These are phyloP conservation scores for Camponotus vicinus DNA, from an alignment of 1,140 invertebrate genomes.

Conservation along the genomic window DNA sequence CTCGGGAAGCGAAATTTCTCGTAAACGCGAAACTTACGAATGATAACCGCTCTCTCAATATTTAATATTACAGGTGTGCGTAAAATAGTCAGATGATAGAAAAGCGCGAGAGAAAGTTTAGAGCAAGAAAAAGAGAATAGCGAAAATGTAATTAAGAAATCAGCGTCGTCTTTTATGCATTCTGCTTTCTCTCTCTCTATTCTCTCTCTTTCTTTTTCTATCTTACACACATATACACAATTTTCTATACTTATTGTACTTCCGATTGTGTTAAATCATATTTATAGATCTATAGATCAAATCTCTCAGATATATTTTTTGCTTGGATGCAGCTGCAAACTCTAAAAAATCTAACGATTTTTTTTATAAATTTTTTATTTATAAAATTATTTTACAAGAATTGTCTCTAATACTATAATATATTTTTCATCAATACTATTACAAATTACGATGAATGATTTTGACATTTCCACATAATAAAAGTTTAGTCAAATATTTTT, in stretches of 20 bases:
- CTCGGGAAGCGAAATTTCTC: not conserved
- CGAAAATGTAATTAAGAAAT: constrained; percentile 6
- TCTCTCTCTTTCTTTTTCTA: too few relatives aligned
- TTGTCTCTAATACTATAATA: not conserved
- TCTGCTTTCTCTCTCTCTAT: not conserved
- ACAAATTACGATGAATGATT: not conserved
- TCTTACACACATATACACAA: not conserved
- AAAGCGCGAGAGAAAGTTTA: constrained; percentile 1
- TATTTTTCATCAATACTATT: not conserved
- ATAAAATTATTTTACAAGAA: not conserved
- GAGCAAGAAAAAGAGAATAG: not conserved
- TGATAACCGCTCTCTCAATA: not conserved
- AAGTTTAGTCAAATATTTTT: not conserved
- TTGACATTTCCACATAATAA: not conserved
- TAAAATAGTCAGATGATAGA: not conserved
- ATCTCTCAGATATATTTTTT: too few relatives aligned
- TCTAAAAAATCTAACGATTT: not conserved
- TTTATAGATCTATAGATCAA: too few relatives aligned
- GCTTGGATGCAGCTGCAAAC: too few relatives aligned
- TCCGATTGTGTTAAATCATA: constrained; percentile 22
- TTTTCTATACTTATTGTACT: constrained; percentile 19
- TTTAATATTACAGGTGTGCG: constrained; percentile 15
- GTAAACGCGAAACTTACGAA: not conserved
- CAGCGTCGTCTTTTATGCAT: constrained; percentile 1
- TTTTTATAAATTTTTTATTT: not conserved